These are phyloP conservation scores for Trichomalopsis sarcophagae DNA, from an alignment of 1,140 invertebrate species.

Conservation along the genomic window DNA sequence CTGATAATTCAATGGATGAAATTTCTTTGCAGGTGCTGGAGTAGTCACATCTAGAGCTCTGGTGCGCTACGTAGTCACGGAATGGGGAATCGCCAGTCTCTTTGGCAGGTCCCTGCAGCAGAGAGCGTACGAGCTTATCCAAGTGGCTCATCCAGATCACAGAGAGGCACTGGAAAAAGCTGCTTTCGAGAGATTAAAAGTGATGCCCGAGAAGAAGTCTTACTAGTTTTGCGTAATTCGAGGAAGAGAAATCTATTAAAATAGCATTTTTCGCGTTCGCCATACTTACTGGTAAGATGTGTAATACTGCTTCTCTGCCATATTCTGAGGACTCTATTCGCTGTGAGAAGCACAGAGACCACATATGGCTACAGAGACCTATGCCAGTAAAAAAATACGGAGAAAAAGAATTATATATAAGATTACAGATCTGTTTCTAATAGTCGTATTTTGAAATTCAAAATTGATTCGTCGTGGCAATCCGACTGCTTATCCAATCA, in stretches of 20 bases:
- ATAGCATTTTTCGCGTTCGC: constrained; percentile 34
- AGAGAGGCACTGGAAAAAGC: constrained; percentile 90
- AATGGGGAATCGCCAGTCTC: constrained; percentile 92
- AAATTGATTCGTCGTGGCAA: not conserved
- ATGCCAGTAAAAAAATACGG: not conserved
- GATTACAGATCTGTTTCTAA: not conserved
- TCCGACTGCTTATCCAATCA: not conserved
- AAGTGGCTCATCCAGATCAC: constrained; percentile 93
- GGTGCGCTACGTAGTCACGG: constrained; percentile 95
- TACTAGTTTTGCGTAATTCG: constrained; percentile 29
- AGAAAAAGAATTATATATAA: constrained; percentile 28
- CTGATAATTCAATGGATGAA: constrained; percentile 37
- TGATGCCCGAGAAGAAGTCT: constrained; percentile 83
- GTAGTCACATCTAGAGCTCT: constrained; percentile 95
- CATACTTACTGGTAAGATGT: constrained; percentile 20
- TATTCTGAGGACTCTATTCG: constrained; percentile 23
- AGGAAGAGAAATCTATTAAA: constrained; percentile 29
- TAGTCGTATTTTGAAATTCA: constrained; percentile 17
- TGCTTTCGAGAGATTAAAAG: constrained; percentile 91
- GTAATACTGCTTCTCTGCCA: constrained; percentile 29
- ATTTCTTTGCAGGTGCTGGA: constrained; percentile 84
- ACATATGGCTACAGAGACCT: not conserved
- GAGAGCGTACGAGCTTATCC: constrained; percentile 91
- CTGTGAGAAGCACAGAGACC: not conserved
- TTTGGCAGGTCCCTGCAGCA: constrained; percentile 95